Conservation (phyloP, 2,888 invertebrate genomes). For the Diloba caeruleocephala region DNA sequence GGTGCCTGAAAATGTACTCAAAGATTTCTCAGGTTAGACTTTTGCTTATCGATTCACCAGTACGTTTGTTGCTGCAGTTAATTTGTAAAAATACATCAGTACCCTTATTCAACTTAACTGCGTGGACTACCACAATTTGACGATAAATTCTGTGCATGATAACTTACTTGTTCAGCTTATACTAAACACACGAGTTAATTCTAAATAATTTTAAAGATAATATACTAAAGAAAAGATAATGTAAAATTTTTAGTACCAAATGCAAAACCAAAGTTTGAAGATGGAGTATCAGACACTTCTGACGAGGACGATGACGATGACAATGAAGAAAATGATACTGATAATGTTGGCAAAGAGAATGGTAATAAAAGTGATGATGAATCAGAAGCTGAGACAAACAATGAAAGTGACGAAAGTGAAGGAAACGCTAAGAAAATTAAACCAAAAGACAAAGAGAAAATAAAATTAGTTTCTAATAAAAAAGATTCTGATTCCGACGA, state of each 20-base stretch:
- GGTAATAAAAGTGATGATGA: slow-evolving; percentile 25
- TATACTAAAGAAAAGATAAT: too few relatives aligned
- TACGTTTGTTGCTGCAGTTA: not conserved
- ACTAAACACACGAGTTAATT: too few relatives aligned
- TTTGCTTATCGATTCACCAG: not conserved
- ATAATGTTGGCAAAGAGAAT: too few relatives aligned
- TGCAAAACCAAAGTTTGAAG: slow-evolving; percentile 76
- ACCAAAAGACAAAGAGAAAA: slow-evolving; percentile 26
- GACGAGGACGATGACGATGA: slow-evolving; percentile 66
- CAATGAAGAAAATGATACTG: slow-evolving; percentile 39
- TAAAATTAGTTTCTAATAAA: slow-evolving; percentile 37
- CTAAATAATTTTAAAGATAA: too few relatives aligned
- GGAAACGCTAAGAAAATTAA: slow-evolving; percentile 19
- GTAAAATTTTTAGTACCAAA: slow-evolving; percentile 74
- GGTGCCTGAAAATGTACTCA: slow-evolving; percentile 78
- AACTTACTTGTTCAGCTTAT: too few relatives aligned
- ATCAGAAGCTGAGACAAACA: slow-evolving; percentile 20
- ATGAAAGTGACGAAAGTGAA: slow-evolving; percentile 22
- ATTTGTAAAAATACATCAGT: not conserved
- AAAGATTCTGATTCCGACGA: slow-evolving; percentile 32
- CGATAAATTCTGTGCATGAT: too few relatives aligned
- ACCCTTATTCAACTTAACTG: too few relatives aligned
- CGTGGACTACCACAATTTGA: too few relatives aligned
- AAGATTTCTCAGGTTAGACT: slow-evolving; percentile 74
- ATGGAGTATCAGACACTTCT: slow-evolving; percentile 80